Evolutionary conservation across 2,113 vertebrate genomes (phyloP), one percentile per base, ranked within the genome.

Genomic region (Nematolebias whitei): DNA sequence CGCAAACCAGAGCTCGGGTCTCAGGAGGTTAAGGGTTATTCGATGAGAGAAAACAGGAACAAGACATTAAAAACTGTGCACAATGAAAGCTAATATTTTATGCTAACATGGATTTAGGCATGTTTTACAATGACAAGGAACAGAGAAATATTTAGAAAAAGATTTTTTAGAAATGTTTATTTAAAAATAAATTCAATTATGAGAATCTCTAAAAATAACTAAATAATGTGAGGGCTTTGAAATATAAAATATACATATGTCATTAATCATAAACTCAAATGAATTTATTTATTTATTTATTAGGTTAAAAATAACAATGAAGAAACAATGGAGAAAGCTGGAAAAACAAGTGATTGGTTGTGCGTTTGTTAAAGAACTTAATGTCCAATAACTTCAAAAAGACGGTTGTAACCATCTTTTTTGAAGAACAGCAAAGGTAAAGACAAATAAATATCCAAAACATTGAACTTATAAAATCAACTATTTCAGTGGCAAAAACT

Each of bases 261-360:
- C 62, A 79, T 80, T 63, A 77, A 81, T 82, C 60, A 71, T 40
- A 41, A 44, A 72, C 26, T 24, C 35, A 41, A 58, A 20, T 56
- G 58, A 12, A 1, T 32, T 48, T n/a, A n/a, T n/a, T n/a, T n/a
- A n/a, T n/a, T n/a, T 45, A 44, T 44, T 44, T 44, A 41, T 43
- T 44, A 4, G 9, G 61, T 57, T 40, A 56, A 51, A 61, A 79
- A 63, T 35, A 14, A 43, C n/a, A n/a, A n/a, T n/a, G n/a, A 71
- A 78, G 49, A 52, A 67, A 38, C 71, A 68, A 50, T 38, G 35
- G 48, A 45, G 68, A n/a, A 43, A 53, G 49, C 6, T 24, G 15
- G 3, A 23, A 56, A 76, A 60, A 68, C 35, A 50, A 65, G 23
- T 15, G 15, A 23, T 51, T 47, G 71, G 18, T 20, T 49, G 44